Conservation (phyloP, 2,888 invertebrate genomes). For the Synanthedon andrenaeformis region DNA sequence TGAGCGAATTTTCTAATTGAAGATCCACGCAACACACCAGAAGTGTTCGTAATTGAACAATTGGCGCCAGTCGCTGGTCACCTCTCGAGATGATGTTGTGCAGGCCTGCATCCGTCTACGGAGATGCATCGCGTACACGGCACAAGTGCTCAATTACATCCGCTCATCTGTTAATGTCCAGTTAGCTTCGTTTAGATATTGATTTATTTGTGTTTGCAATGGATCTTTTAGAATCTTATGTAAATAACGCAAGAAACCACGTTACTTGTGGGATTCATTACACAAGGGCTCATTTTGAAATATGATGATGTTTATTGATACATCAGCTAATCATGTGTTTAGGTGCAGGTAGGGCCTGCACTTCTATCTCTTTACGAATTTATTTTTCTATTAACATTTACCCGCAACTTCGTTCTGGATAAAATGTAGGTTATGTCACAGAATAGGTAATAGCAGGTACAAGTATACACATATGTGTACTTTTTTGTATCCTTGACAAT, state of each 20-base stretch:
- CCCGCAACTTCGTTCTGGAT: no score
- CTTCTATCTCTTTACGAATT: no score
- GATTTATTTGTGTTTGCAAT: neutral
- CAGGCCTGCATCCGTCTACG: slow-evolving; percentile 33
- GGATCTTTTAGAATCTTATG: no score
- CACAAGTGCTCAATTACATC: slow-evolving; percentile 12
- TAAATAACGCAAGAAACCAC: no score
- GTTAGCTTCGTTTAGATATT: neutral
- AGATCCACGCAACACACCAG: slow-evolving; percentile 20
- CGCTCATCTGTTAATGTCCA: slow-evolving; percentile 4
- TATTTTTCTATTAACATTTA: no score
- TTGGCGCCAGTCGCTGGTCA: slow-evolving; percentile 43
- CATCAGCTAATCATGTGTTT: no score
- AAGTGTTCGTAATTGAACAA: slow-evolving; percentile 50
- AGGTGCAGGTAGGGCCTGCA: no score
- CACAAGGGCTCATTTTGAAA: neutral
- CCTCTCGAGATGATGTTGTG: slow-evolving; percentile 47
- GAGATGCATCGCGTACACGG: slow-evolving; percentile 32
- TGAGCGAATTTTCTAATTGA: slow-evolving; percentile 36
- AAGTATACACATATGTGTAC: no score
- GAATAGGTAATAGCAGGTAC: no score
- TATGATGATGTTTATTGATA: no score
- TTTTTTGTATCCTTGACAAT: no score
- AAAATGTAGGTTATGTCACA: no score
- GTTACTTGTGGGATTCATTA: neutral